Evolutionary conservation across 2,797 vertebrate species (phyloP).

Genomic region (Corythornis leucogaster): DNA sequence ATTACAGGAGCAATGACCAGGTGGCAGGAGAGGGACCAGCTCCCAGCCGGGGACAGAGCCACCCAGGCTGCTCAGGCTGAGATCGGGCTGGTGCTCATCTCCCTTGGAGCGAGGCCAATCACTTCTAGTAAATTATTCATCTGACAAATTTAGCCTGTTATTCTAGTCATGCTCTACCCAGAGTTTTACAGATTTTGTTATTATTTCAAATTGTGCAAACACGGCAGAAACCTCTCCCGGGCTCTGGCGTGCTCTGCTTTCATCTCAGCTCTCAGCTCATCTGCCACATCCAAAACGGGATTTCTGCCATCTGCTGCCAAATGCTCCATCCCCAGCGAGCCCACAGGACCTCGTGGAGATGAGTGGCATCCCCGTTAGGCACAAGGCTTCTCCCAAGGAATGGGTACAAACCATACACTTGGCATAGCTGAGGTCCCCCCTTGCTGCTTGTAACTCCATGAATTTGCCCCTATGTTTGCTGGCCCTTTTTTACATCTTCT

Average conservation of each 20-base stretch:
- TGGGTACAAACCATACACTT: neutral
- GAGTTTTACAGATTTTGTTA: constrained; percentile 64
- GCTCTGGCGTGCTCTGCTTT: constrained; percentile 5
- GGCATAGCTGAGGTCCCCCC: neutral
- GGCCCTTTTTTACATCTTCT: neutral
- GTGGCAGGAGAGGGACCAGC: neutral
- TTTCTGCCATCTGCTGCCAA: constrained; percentile 6
- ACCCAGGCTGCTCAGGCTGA: neutral
- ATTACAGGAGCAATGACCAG: neutral
- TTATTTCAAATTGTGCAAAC: constrained; percentile 64
- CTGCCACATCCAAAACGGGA: neutral
- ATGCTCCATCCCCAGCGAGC: neutral
- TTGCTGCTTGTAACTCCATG: neutral
- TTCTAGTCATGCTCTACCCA: constrained; percentile 39
- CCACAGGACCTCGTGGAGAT: neutral
- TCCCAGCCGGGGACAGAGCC: neutral
- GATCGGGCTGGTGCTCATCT: neutral
- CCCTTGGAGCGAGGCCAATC: constrained; percentile 28
- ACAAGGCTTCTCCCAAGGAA: neutral
- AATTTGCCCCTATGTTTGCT: neutral
- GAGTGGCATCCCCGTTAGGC: neutral
- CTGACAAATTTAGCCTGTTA: constrained; percentile 58
- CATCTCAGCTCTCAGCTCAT: neutral
- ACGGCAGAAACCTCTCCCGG: constrained; percentile 12
- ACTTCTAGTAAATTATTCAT: constrained; percentile 68